Base-by-base conservation (phyloP, 1,140 invertebrate species). In the Drosophila sp. region DNA sequence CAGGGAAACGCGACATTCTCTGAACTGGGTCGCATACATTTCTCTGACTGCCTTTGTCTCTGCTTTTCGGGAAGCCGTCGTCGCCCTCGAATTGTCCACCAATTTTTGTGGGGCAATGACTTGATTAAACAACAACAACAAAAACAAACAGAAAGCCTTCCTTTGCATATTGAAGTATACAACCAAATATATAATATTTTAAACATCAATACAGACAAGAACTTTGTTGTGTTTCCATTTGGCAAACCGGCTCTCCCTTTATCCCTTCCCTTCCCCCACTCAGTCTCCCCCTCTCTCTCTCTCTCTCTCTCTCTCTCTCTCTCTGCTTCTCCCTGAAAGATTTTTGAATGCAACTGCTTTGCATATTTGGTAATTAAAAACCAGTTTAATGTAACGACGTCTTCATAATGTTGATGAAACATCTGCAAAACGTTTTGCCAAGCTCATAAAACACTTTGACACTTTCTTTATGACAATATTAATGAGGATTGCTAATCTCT, bases 91-190 rank as follows among this genome's bases (percentile, higher is more conserved):
- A 51, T 72, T 64, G 80, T 62, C 70, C 70, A 78, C 65, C 78
- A 87, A 73, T 67, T 89, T 67, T 89, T 87, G 76, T 87, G 76
- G 83, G 83, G 79, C 83, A 89, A 89, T 83, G 83, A 89, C 83
- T 89, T 73, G 78, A 82, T 82, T 87, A 78, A 87, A 45, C 46
- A 58, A 32, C 27, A 29, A 38, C 29, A 11, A 45, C 34, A 32
- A 50, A 34, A 36, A 14, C 40, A 61, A 59, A 53, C 32, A 54
- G 16, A 8, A 70, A 43, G 4, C 16, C 34, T 32, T 34, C 25
- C n/a, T n/a, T n/a, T 67, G 27, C n/a, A 53, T 36, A 53, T 38
- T 13, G 43, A 53, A 18, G 50, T n/a, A 46, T 38, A 48, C 21
- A 18, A 32, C 45, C 41, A 18, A 36, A 18, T 36, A 54, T 54